phyloP scores from a whole-genome alignment of 1,140 invertebrate species.

The Pseudomyrmex concolor region DNA sequence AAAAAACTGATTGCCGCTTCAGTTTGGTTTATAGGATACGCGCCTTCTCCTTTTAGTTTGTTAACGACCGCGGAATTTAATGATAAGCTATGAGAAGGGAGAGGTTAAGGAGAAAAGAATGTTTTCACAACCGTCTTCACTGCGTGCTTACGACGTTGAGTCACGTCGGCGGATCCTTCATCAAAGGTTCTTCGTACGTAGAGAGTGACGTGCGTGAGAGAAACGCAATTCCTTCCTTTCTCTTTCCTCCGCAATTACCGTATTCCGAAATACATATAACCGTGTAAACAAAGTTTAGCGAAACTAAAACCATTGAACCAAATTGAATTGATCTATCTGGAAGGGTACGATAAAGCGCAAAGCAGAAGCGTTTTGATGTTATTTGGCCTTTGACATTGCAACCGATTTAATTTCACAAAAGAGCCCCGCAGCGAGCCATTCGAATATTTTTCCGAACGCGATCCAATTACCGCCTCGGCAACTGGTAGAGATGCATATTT shows the following conservation, averaged over 20 bases:
- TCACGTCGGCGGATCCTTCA: slow-evolving; percentile 62
- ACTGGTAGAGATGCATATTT: slow-evolving; percentile 42
- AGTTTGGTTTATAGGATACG: slow-evolving; percentile 47
- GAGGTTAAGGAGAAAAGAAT: slow-evolving; percentile 40
- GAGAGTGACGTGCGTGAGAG: slow-evolving; percentile 46
- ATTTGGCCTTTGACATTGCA: slow-evolving; percentile 43
- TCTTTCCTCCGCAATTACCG: slow-evolving; percentile 13
- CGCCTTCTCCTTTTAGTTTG: slow-evolving; percentile 15
- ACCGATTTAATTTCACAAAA: slow-evolving; percentile 47
- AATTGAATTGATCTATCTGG: not conserved
- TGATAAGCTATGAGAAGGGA: slow-evolving; percentile 67
- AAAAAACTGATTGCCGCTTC: slow-evolving; percentile 41
- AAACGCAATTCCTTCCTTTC: slow-evolving; percentile 20
- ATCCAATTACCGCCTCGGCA: slow-evolving; percentile 59
- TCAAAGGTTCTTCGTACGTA: slow-evolving; percentile 34
- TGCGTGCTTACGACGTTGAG: slow-evolving; percentile 67
- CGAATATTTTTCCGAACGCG: slow-evolving; percentile 47
- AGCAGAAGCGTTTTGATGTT: not conserved
- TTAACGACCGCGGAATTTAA: slow-evolving; percentile 65
- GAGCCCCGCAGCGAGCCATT: slow-evolving; percentile 7
- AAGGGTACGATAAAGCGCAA: too few relatives aligned
- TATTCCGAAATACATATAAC: not conserved
- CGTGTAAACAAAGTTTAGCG: not conserved
- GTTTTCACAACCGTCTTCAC: slow-evolving; percentile 44
- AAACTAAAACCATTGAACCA: not conserved